Evolutionary conservation across 1,140 invertebrate genomes (phyloP), one percentile per base, ranked within the genome.

Genomic region (Anastrepha ludens): DNA sequence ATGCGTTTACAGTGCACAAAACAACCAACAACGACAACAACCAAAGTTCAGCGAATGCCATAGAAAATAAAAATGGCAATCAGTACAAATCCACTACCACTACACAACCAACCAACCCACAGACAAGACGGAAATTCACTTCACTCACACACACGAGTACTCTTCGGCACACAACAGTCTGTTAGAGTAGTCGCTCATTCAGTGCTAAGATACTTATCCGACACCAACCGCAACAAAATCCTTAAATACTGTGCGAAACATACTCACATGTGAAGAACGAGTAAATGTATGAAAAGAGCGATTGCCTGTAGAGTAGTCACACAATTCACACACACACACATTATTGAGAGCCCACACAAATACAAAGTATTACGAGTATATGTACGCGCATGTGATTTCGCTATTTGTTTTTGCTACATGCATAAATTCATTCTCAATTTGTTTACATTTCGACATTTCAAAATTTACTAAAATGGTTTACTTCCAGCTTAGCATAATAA

Each of bases 371-470:
- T 29, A n/a, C 0, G 60, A n/a, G 17, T 15, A 64, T n/a, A 13
- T 13, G 17, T 2, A 64, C 17, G 11, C 39, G 39, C 20, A 44
- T 78, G 39, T 29, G 9, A 78, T 78, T 78, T 78, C 17, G 29
- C 20, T 85, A 85, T 85, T 85, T 85, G 20, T 15, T 55, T 60
- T 85, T 86, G 88, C 88, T 90, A 85, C 86, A 78, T 89, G 89
- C 87, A 91, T 91, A 90, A 92, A 90, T 90, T 91, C 90, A 87
- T 89, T 89, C 91, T 90, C 91, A 92, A 92, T 92, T 92, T 92
- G 91, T 92, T 92, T 92, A 92, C 91, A 91, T 92, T 92, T 74
- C 91, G 91, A 92, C 91, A 90, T 92, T 91, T 87, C 88, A 50
- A 86, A 88, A 90, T 89, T 88, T 90, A 44, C 70, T 47, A 74